Evolutionary conservation across 1,140 invertebrate genomes (phyloP).

Genomic region (Drosophila erecta): DNA sequence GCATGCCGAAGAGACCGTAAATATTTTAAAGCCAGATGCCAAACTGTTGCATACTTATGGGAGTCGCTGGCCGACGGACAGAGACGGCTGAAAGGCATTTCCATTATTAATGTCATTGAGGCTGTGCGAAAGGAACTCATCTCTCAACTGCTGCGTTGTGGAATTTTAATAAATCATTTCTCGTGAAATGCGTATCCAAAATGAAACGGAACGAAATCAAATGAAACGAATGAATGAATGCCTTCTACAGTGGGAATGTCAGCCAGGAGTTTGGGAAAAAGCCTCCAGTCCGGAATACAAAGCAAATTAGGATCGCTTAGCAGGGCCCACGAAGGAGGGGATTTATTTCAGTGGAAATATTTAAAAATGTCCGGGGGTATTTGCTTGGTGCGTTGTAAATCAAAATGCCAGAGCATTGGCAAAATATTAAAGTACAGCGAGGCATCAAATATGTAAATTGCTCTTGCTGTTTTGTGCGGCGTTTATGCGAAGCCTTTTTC

Average conservation of each 20-base stretch:
- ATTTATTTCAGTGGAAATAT: slow-evolving; percentile 59
- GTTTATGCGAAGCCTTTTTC: background rate
- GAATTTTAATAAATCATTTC: slow-evolving; percentile 83
- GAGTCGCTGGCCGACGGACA: background rate
- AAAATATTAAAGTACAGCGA: slow-evolving; percentile 52
- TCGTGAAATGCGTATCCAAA: slow-evolving; percentile 62
- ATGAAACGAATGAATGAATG: slow-evolving; percentile 69
- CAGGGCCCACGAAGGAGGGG: slow-evolving; percentile 8
- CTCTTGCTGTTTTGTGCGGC: slow-evolving; percentile 7
- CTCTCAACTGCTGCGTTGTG: slow-evolving; percentile 38
- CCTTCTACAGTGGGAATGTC: slow-evolving; percentile 19
- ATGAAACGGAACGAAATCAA: slow-evolving; percentile 69
- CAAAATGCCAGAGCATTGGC: slow-evolving; percentile 66
- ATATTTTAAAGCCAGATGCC: slow-evolving; percentile 53
- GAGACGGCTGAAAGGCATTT: slow-evolving; percentile 64
- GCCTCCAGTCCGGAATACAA: slow-evolving; percentile 34
- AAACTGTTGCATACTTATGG: slow-evolving; percentile 68
- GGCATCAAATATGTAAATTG: slow-evolving; percentile 74
- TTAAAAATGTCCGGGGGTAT: slow-evolving; percentile 57
- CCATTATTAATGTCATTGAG: slow-evolving; percentile 71
- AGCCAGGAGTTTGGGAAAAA: slow-evolving; percentile 33
- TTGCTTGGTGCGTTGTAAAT: slow-evolving; percentile 57
- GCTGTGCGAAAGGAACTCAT: slow-evolving; percentile 32
- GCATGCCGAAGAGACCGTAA: slow-evolving; percentile 28
- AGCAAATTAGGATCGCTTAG: slow-evolving; percentile 62